Base-by-base conservation (phyloP, 2,797 vertebrate genomes). In the Sebastes vulpes region DNA sequence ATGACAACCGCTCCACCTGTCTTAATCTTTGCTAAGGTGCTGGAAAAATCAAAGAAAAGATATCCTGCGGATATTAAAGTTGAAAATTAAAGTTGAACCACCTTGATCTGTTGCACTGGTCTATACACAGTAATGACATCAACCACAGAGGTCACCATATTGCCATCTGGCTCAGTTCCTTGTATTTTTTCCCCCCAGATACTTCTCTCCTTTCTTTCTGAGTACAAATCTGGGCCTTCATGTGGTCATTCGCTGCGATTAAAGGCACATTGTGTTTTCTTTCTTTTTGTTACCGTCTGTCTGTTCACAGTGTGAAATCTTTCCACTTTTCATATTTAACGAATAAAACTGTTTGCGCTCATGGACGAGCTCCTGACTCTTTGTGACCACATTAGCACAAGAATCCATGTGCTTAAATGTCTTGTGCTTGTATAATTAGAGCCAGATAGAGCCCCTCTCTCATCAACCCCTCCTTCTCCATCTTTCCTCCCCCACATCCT, bases 321-420 rank as follows among this genome's bases (percentile, higher is more conserved):
- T 90, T 92, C 83, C 82, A 86, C 78, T 84, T 92, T 91, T 89
- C 82, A 88, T 93, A 95, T 94, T 96, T 94, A 93, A 95, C 92
- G 53, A 96, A 96, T 95, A 94, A 96, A 96, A 92, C 59, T 79
- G 77, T 93, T 90, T 90, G 80, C 58, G 73, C 81, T 88, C 63
- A 90, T 54, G 72, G 48, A 78, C 11, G 26, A 86, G 61, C 65
- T 85, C 64, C 68, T 57, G 87, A 86, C 84, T 93, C 80, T 89
- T 91, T 93, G 82, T 89, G 50, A 79, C 48, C 35, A 25, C 70
- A 66, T 69, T 65, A 50, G 28, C 58, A 74, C 60, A 66, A 59
- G 4, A 31, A 82, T 48, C 29, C 28, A 66, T 29, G 35, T 42
- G 72, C 23, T 58, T 72, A n/a, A 57, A 29, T 16, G 50, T 18